These are phyloP conservation scores for Leuciscus waleckii DNA, from an alignment of 2,797 vertebrate genomes.

Conservation along the genomic window DNA sequence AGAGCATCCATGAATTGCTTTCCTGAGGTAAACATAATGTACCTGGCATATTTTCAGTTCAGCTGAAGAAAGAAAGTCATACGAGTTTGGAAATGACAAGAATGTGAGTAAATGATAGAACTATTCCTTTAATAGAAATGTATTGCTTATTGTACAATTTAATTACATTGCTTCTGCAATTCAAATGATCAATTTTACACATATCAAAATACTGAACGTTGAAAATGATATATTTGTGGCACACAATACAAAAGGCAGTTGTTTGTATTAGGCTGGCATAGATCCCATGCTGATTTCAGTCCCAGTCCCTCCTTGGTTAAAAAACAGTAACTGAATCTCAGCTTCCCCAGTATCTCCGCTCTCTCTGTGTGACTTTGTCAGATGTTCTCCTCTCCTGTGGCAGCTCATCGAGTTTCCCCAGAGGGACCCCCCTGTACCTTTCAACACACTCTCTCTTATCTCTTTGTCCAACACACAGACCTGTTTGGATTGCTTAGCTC, in stretches of 20 bases:
- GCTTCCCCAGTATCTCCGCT: constrained; percentile 14
- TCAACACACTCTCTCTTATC: constrained; percentile 49
- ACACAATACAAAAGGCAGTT: not conserved
- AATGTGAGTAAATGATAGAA: not conserved
- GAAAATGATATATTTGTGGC: not conserved
- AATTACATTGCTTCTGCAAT: not conserved
- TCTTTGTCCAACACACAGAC: constrained; percentile 46
- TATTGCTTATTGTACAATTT: not conserved
- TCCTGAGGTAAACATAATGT: not conserved
- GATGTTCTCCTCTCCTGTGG: constrained; percentile 18
- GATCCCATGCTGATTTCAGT: constrained; percentile 19
- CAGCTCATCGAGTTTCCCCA: constrained; percentile 35
- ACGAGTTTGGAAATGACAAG: not conserved
- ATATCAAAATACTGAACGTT: not conserved
- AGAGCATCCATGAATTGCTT: too few species aligned
- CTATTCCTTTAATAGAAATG: not conserved
- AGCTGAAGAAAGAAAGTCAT: not conserved
- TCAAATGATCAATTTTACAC: not conserved
- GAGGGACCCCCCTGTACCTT: constrained; percentile 31
- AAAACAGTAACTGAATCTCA: constrained; percentile 22
- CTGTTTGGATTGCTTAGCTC: constrained; percentile 45
- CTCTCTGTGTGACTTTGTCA: constrained; percentile 33
- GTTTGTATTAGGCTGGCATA: not conserved
- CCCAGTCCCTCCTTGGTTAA: not conserved
- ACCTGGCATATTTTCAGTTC: not conserved